Evolutionary conservation across 1,140 invertebrate genomes (phyloP).

Genomic region (Mizuhopecten yessoensis): DNA sequence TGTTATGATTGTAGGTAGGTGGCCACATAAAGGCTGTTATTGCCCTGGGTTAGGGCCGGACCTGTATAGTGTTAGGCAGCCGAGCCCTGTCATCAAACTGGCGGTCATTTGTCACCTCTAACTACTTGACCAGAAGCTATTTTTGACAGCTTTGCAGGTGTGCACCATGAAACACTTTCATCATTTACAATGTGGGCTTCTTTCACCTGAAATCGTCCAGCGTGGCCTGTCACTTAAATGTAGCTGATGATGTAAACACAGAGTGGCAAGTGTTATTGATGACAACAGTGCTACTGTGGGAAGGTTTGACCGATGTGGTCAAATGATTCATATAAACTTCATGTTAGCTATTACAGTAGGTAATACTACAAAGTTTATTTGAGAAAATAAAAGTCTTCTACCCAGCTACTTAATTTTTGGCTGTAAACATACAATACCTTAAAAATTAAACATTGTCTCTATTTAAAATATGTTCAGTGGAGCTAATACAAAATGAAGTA

Average conservation of each 20-base stretch:
- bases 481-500: too few relatives aligned
- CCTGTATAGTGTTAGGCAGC: neutral
- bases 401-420: too few relatives aligned
- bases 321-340: too few relatives aligned
- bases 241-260: constrained; percentile 14
- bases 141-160: neutral
- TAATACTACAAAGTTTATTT: too few relatives aligned
- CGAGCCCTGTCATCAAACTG: neutral
- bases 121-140: neutral
- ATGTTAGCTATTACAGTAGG: too few relatives aligned
- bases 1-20: neutral
- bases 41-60: neutral
- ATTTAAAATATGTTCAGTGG: too few relatives aligned
- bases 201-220: neutral
- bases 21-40: neutral
- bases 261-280: neutral
- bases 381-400: too few relatives aligned
- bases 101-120: neutral
- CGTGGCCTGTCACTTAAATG: neutral
- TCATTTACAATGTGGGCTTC: neutral
- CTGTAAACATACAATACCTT: too few relatives aligned
- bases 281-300: neutral
- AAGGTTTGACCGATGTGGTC: too few relatives aligned
- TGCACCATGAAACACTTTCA: neutral
- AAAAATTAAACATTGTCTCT: too few relatives aligned